Evolutionary conservation across 2,888 invertebrate species (phyloP).

Genomic region (Idaea biselata): DNA sequence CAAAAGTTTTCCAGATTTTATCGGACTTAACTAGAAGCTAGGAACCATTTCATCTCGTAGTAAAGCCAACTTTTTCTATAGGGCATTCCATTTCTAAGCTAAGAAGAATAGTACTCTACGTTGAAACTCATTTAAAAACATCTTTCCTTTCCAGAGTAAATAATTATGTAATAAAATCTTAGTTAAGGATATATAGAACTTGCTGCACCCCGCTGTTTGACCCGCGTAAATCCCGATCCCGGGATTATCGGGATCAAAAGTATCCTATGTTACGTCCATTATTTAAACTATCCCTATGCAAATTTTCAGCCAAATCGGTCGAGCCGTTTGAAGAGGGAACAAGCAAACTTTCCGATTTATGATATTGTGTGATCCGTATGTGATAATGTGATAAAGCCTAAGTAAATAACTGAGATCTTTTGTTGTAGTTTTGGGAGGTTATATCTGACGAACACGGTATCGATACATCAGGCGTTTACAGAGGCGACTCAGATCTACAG

Average conservation of each 20-base stretch:
- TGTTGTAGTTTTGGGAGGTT: conserved; percentile 78
- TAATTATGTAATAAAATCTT: background rate
- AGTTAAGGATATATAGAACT: no score
- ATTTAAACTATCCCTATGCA: no score
- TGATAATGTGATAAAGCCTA: background rate
- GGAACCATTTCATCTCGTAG: background rate
- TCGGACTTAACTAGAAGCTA: background rate
- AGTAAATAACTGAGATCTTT: conserved; percentile 1
- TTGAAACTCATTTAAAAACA: background rate
- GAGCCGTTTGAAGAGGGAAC: no score
- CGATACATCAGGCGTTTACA: conserved; percentile 79
- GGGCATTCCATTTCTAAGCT: background rate
- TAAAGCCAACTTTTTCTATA: background rate
- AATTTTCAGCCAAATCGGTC: no score
- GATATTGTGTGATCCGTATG: no score
- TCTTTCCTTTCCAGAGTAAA: background rate
- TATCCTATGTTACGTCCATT: no score
- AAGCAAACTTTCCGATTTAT: no score
- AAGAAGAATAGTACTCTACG: background rate
- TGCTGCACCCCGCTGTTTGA: no score
- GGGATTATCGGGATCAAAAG: no score
- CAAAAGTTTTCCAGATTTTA: background rate
- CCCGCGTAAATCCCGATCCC: no score
- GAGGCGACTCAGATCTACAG: conserved; percentile 82
- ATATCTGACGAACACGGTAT: conserved; percentile 76